Conservation (phyloP, 2,888 invertebrate species). For the Bimastos eiseni region DNA sequence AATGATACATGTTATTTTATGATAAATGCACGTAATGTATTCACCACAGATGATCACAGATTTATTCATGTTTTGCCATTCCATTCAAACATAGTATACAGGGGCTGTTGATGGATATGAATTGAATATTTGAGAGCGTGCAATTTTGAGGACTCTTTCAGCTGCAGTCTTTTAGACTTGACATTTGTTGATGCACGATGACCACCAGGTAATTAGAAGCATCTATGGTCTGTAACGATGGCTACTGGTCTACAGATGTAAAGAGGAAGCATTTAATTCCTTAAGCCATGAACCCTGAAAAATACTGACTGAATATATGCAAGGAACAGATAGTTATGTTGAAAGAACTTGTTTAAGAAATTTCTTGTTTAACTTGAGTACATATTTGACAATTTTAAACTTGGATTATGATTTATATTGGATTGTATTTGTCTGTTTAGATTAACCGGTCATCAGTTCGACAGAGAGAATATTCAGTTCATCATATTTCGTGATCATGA, state of each 20-base stretch:
- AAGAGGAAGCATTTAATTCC: not conserved
- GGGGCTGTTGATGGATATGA: not conserved
- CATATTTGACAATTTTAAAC: not conserved
- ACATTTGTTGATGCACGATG: not conserved
- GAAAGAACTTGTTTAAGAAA: not conserved
- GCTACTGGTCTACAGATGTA: not conserved
- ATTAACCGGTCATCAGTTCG: slow-evolving; percentile 15
- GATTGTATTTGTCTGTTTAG: not conserved
- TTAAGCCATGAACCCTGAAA: not conserved
- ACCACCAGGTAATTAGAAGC: not conserved
- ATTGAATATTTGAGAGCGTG: not conserved
- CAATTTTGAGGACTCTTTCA: not conserved
- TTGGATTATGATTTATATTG: not conserved
- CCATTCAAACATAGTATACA: not conserved
- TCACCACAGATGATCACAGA: not conserved
- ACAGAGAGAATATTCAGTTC: slow-evolving; percentile 67
- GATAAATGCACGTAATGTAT: not conserved
- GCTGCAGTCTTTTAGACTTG: too few species aligned
- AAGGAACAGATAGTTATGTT: not conserved
- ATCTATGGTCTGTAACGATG: not conserved
- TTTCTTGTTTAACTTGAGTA: not conserved
- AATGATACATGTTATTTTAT: not conserved
- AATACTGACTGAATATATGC: not conserved
- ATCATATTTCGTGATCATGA: slow-evolving; percentile 83
- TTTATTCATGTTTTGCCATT: not conserved